Evolutionary conservation across 1,140 invertebrate species (phyloP), one percentile per base, ranked within the genome.

Genomic region (Melitaea cinxia): DNA sequence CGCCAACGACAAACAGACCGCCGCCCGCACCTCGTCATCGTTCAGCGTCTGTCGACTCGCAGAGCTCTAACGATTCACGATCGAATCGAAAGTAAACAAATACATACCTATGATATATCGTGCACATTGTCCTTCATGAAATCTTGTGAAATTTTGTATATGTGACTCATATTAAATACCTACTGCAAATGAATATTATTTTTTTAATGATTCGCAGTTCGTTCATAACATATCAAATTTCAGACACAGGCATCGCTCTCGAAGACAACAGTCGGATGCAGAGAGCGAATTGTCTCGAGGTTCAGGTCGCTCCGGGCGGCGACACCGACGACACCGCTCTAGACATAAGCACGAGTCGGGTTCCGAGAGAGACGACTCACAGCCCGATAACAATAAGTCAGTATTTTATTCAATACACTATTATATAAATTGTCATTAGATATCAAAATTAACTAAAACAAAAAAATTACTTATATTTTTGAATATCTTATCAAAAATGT

Each of bases 271-370:
- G 64, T 97, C 96, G 1, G 97, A 98, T 82, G 97, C 96, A 67
- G 97, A 98, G 82, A 97, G 96, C 76, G 96, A 97, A 85, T 88
- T 97, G 49, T 97, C 96, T 0, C 93, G 96, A 56, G 94, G 95
- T 15, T 97, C 96, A 2, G 94, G 94, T 17, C 93, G 95, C 69
- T 96, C 95, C 1, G 94, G 94, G 52, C 92, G 95, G 7, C 94
- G 95, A 61, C 95, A 96, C 73, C 92, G 95, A 1, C 90, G 94
- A 23, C 94, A 94, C 72, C 92, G 95, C 73, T 94, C 94, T n/a
- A 86, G 92, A 55, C 93, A 94, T 72, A 93, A 90, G 84, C 82
- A 88, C 61, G 88, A 90, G 62, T 89, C 85, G 0, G 86, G 85
- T 17, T 90, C 88, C 0, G 88, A 90, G 57, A 73, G 77, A 28